phyloP scores from a whole-genome alignment of 92 coral and sea anemone species.

The Paragorgia papillata region DNA sequence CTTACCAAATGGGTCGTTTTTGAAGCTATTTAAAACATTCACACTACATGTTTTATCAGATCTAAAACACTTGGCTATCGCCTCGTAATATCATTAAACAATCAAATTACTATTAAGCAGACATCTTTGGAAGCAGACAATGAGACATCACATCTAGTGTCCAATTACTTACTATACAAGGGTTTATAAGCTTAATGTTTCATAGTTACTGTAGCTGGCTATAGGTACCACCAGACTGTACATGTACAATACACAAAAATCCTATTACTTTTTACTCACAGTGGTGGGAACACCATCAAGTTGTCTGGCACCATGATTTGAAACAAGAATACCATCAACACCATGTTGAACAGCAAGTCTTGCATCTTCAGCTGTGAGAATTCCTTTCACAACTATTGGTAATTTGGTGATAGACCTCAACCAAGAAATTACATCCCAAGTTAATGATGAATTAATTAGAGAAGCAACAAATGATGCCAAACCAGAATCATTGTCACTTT shows the following conservation, averaged over 20 bases:
- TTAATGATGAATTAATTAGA: conserved; percentile 41
- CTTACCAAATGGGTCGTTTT: too few relatives aligned
- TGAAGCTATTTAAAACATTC: not conserved
- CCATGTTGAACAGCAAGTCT: conserved; percentile 70
- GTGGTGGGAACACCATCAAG: conserved; percentile 76
- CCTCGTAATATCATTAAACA: too few relatives aligned
- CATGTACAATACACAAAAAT: too few relatives aligned
- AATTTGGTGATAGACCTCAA: conserved; percentile 63
- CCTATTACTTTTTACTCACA: conserved; percentile 40
- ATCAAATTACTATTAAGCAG: too few relatives aligned
- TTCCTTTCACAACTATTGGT: conserved; percentile 69
- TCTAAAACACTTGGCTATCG: too few relatives aligned
- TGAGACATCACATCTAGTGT: too few relatives aligned
- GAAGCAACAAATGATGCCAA: conserved; percentile 25
- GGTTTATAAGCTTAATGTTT: too few relatives aligned
- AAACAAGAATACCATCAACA: conserved; percentile 73
- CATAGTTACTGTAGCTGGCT: too few relatives aligned
- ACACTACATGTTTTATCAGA: not conserved
- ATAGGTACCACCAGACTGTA: too few relatives aligned
- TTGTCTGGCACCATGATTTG: conserved; percentile 87
- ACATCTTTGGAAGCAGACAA: too few relatives aligned
- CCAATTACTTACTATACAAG: too few relatives aligned
- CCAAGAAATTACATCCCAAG: conserved; percentile 65
- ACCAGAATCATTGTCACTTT: not conserved
- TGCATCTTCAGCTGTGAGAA: conserved; percentile 79